Evolutionary conservation across 2,113 vertebrate genomes (phyloP), one percentile per base, ranked within the genome.

Genomic region (Archocentrus centrarchus): DNA sequence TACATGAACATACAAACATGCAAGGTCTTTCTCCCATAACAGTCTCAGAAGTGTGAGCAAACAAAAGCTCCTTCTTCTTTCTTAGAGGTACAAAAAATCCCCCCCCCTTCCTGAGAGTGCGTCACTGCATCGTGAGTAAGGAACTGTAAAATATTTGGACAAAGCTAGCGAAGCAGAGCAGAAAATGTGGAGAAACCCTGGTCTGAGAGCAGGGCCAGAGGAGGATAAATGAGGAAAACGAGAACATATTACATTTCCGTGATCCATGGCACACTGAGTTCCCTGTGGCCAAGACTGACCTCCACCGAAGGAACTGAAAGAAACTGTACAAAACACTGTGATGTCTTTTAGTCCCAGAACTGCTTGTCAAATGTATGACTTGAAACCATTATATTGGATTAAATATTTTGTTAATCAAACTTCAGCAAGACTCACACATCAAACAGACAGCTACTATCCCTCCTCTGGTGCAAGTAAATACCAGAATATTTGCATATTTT

Each of bases 81-180:
- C 77, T 79, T 84, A 24, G 61, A 44, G 80, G 83, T 85, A 90
- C 70, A 89, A 89, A 80, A 87, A 75, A 91, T 91, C 75, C 78
- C 27, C 39, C 24, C 39, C 6, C 9, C 41, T 88, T 63, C 55
- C 59, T 20, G 63, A 75, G 68, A 86, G 61, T 92, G 77, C 44
- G 24, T 93, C 87, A 91, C 75, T 14, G 7, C 14, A 11, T 59
- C 59, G 47, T 66, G 63, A 66, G 32, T 37, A 39, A 59, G 77
- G 79, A 90, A 63, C 64, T 68, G 87, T 87, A 88, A 92, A 93
- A 79, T 78, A 57, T 84, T 68, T 78, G 53, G n/a, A 90, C 11
- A 41, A 91, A 91, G 77, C 62, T 15, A 57, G 41, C 24, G 68
- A 89, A 86, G 82, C 62, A 6, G 81, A 68, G 76, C 39, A 77